Conservation (phyloP, 2,113 vertebrate genomes). For the Himantopus leucocephalus region DNA sequence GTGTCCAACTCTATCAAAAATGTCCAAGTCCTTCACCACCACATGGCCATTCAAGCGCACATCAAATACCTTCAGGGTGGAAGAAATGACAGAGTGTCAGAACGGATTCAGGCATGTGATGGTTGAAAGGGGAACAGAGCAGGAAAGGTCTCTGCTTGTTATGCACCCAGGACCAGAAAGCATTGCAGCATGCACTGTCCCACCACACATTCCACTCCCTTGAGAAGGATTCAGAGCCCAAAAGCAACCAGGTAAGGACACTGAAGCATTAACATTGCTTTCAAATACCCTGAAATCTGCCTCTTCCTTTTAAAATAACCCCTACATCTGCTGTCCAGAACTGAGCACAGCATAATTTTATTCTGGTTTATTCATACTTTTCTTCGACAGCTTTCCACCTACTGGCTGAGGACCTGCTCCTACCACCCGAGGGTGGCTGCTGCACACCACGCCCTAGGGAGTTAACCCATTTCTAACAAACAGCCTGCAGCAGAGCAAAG, state of each 20-base stretch:
- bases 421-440: background rate
- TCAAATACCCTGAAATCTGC: background rate
- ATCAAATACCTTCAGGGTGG: constrained; percentile 88
- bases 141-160: background rate
- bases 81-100: constrained; percentile 31
- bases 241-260: background rate
- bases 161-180: background rate
- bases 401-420: background rate
- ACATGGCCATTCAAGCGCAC: constrained; percentile 93
- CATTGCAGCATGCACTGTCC: background rate
- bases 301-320: background rate
- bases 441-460: background rate
- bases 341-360: background rate
- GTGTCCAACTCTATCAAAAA: constrained; percentile 97
- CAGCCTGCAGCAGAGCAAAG: background rate
- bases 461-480: background rate
- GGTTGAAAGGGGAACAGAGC: background rate
- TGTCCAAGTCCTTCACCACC: constrained; percentile 97
- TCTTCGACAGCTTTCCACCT: background rate
- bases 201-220: background rate
- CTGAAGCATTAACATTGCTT: background rate
- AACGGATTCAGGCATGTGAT: background rate
- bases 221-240: background rate
- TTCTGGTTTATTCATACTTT: background rate
- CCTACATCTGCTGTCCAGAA: background rate